Evolutionary conservation across 2,113 vertebrate genomes (phyloP).

Genomic region (Lagopus muta): DNA sequence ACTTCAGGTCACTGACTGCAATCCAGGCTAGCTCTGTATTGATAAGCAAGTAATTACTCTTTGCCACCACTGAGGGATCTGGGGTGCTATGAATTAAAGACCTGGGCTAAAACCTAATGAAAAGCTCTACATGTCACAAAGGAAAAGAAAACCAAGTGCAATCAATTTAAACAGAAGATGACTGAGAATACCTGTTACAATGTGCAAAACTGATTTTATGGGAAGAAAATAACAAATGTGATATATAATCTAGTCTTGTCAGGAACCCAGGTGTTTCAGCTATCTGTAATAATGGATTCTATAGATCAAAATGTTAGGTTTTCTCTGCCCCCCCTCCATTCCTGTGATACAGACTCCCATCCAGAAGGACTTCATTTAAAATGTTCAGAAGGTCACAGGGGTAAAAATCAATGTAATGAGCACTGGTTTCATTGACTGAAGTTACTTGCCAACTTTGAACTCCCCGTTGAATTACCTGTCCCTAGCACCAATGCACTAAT

Average conservation of each 20-base stretch:
- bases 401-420: not conserved
- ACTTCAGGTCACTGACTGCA: not conserved
- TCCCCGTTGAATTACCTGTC: not conserved
- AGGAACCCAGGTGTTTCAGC: not conserved
- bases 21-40: not conserved
- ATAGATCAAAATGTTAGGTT: not conserved
- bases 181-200: constrained; percentile 22
- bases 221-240: not conserved
- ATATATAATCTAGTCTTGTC: not conserved
- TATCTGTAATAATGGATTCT: not conserved
- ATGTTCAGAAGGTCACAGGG: not conserved
- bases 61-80: not conserved
- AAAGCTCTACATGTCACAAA: not conserved
- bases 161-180: constrained; percentile 26
- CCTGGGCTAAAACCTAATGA: not conserved
- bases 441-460: not conserved
- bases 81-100: not conserved
- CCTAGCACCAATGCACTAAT: not conserved
- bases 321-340: not conserved
- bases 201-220: constrained; percentile 24
- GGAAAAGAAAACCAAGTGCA: not conserved
- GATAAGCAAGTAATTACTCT: constrained; percentile 2
- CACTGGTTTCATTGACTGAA: not conserved
- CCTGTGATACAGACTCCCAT: not conserved
- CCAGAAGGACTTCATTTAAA: not conserved